phyloP scores from a whole-genome alignment of 2,113 vertebrate species.

The Brienomyrus longianalis region DNA sequence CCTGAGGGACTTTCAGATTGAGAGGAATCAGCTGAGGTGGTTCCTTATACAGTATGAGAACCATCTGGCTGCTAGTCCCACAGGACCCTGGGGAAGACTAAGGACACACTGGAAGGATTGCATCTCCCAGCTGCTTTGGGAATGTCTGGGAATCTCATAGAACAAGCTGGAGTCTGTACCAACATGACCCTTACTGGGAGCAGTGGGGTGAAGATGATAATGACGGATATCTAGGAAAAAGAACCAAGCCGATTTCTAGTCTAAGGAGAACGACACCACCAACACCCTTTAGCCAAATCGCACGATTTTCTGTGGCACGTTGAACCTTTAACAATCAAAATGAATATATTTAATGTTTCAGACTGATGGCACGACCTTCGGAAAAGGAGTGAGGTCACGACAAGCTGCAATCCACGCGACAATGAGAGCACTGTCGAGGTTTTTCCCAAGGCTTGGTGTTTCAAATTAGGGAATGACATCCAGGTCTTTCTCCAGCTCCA shows the following conservation, averaged over 20 bases:
- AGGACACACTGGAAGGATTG: not conserved
- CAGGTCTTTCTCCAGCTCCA: conserved; percentile 12
- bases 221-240: not conserved
- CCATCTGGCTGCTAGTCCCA: not conserved
- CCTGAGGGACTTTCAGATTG: not conserved
- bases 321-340: not conserved
- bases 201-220: not conserved
- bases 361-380: not conserved
- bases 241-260: not conserved
- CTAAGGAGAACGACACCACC: not conserved
- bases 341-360: not conserved
- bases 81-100: not conserved
- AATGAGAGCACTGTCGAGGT: not conserved
- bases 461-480: conserved; percentile 20
- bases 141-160: not conserved
- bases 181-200: not conserved
- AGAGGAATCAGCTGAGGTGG: not conserved
- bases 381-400: not conserved
- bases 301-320: not conserved
- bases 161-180: not conserved
- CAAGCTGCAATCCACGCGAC: not conserved
- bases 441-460: conserved; percentile 10
- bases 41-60: not conserved
- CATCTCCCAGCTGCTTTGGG: not conserved
- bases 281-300: not conserved